These are phyloP conservation scores for Cyprinus carpio DNA, from an alignment of 2,113 vertebrate genomes.

Conservation along the genomic window DNA sequence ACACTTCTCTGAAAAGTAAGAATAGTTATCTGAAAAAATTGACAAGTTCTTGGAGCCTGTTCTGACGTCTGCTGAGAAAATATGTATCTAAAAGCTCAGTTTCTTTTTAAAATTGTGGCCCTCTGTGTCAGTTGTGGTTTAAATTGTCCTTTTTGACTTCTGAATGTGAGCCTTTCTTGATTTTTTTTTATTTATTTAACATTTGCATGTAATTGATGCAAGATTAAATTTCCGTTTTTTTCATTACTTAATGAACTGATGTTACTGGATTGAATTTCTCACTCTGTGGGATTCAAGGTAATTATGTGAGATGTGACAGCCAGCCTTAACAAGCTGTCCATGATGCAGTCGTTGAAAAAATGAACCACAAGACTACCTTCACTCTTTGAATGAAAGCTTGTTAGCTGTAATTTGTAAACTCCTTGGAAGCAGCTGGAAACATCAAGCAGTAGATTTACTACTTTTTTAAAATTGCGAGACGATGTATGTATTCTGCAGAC, in stretches of 20 bases:
- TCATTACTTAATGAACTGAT: not conserved
- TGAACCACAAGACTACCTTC: not conserved
- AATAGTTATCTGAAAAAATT: not conserved
- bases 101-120: not conserved
- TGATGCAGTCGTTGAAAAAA: not conserved
- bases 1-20: not conserved
- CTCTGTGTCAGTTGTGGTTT: not conserved
- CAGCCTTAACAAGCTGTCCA: not conserved
- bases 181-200: not conserved
- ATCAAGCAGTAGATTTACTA: not conserved
- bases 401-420: not conserved
- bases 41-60: not conserved
- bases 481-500: not conserved
- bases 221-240: not conserved
- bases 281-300: not conserved
- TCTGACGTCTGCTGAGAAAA: not conserved
- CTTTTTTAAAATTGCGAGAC: not conserved
- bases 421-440: not conserved
- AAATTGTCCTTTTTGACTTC: not conserved
- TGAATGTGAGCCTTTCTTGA: not conserved
- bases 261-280: not conserved
- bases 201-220: not conserved
- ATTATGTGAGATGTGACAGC: constrained; percentile 10
- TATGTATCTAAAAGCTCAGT: not conserved
- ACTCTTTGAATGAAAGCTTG: not conserved